These are phyloP conservation scores for Panorpa germanica DNA, from an alignment of 2,888 invertebrate genomes.

Conservation along the genomic window DNA sequence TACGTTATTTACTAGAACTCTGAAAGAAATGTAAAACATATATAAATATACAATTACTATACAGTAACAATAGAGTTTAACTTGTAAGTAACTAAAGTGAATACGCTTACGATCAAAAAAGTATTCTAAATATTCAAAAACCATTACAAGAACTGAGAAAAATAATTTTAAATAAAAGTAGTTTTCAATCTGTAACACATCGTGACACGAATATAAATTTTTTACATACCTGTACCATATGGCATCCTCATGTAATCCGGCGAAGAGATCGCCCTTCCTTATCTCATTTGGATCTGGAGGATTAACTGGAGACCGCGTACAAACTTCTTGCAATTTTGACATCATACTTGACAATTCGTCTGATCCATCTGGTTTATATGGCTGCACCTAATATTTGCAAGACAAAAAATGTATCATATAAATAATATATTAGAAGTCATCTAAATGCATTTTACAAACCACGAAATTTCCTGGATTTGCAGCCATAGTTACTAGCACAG, in stretches of 20 bases:
- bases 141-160: too few species aligned
- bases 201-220: too few species aligned
- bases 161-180: too few species aligned
- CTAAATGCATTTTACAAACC: too few species aligned
- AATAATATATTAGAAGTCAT: too few species aligned
- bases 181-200: too few species aligned
- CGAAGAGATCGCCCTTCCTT: conserved; percentile 42
- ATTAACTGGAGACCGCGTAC: conserved; percentile 21
- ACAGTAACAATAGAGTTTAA: not conserved
- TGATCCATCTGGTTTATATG: conserved; percentile 22
- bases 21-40: conserved; percentile 16
- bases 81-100: not conserved
- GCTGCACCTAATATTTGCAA: conserved; percentile 26
- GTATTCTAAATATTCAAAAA: too few species aligned
- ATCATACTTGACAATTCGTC: conserved; percentile 36
- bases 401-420: too few species aligned
- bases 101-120: too few species aligned
- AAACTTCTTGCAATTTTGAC: conserved; percentile 41
- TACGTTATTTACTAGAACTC: conserved; percentile 33
- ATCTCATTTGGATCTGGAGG: conserved; percentile 24
- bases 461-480: conserved; percentile 60
- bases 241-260: conserved; percentile 41
- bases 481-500: conserved; percentile 53
- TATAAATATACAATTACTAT: conserved; percentile 5
- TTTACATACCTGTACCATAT: conserved; percentile 51